A percentile compares a stretch with the other conserved stretches of the same genome.
phyloP scores from a whole-genome alignment of 2,113 vertebrate species.

The Martes martes region DNA sequence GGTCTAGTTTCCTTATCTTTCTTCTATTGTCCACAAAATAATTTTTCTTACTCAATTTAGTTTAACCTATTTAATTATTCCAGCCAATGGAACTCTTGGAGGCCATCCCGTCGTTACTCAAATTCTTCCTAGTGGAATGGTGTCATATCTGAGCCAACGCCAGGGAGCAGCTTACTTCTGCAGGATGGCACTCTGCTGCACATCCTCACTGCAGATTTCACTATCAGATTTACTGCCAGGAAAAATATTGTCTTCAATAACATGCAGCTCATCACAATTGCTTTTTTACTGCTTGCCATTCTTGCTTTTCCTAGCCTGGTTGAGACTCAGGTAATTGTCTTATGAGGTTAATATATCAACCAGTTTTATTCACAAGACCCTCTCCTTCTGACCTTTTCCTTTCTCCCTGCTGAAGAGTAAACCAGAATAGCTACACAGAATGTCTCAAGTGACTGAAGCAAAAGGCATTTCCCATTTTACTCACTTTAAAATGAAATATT shows the following conservation, averaged over 20 bases:
- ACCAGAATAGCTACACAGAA: neutral
- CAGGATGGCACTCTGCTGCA: neutral
- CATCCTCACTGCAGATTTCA: neutral
- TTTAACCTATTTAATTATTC: slow-evolving; percentile 42
- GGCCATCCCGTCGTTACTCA: neutral
- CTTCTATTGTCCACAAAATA: slow-evolving; percentile 4
- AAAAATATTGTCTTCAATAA: slow-evolving; percentile 49
- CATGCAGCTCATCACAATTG: neutral
- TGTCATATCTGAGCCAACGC: neutral
- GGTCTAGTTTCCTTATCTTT: neutral
- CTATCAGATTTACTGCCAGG: neutral
- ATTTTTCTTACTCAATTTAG: slow-evolving; percentile 19
- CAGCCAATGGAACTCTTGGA: neutral
- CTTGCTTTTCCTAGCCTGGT: neutral
- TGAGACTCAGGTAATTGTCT: slow-evolving; percentile 39
- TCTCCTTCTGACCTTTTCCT: neutral
- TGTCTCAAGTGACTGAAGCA: neutral
- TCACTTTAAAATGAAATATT: neutral
- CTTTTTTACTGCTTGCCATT: slow-evolving; percentile 6
- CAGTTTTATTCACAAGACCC: neutral
- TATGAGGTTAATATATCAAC: slow-evolving; percentile 63
- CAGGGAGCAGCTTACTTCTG: neutral
- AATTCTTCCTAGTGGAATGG: neutral
- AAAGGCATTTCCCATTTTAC: slow-evolving; percentile 16
- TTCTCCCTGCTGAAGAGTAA: neutral